Percentiles rank a stretch among this genome's conserved stretches.
Conservation (phyloP, 2,113 vertebrate species). For the Acrocephalus kingi region DNA sequence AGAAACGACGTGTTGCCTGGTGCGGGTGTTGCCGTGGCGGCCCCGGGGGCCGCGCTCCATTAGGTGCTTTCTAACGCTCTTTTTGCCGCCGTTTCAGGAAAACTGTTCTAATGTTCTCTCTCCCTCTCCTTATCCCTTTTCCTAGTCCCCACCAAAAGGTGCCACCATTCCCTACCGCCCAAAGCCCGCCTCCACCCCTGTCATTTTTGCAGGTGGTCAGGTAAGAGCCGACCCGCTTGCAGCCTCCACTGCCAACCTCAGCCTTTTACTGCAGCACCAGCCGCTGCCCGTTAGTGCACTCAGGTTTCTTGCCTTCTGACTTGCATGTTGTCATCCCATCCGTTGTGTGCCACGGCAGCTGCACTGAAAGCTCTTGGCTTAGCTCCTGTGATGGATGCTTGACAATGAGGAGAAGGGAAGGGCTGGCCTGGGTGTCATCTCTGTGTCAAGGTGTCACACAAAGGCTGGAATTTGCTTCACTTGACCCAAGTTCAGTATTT, state of each 20-base stretch:
- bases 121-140: conserved; percentile 85
- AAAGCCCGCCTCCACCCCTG: conserved; percentile 98
- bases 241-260: conserved; percentile 91
- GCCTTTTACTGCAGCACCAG: conserved; percentile 94
- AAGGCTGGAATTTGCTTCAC: background rate
- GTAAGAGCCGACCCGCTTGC: conserved; percentile 95
- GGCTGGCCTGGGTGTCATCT: background rate
- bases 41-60: conserved; percentile 31
- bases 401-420: background rate
- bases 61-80: conserved; percentile 58
- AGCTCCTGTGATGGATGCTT: background rate
- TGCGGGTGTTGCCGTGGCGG: background rate
- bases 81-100: conserved; percentile 65
- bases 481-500: background rate
- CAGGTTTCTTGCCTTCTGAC: conserved; percentile 94
- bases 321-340: conserved; percentile 75
- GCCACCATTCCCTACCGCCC: conserved; percentile 98
- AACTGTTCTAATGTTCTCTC: conserved; percentile 83
- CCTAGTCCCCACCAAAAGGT: conserved; percentile 98
- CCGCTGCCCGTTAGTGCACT: conserved; percentile 99
- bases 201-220: conserved; percentile 99
- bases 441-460: background rate
- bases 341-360: background rate
- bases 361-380: conserved; percentile 64
- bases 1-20: conserved; percentile 3